Base-by-base conservation (phyloP, 2,888 invertebrate species). In the Hyppa rectilinea region DNA sequence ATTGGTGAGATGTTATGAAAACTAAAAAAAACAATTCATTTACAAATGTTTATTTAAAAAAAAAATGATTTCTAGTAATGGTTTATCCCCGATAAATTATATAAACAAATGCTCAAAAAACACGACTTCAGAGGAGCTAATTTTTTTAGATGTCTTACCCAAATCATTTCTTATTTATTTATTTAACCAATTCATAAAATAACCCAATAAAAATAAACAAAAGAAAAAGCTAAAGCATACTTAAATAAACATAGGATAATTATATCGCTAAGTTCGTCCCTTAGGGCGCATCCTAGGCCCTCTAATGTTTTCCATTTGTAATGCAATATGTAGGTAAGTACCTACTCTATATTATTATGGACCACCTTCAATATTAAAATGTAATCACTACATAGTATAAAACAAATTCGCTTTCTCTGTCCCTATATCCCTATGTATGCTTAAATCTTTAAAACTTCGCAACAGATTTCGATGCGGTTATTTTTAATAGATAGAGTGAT, bases 231-330 rank as follows among this genome's bases (percentile, higher is more conserved):
- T n/a, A n/a, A n/a, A n/a, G n/a, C n/a, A n/a, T n/a, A 56, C 17
- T 6, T 20, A 17, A 10, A 55, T 53, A 14, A 53, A n/a, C 14
- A 31, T 53, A 53, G 4, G 31, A 4, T 0, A 34, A 55, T 14
- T 36, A 17, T 36, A 1, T 56, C 23, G 17, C 36, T 26, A 36
- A 23, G 23, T 23, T 12, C 7, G 0, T 61, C 4, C 63, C 31
- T 29, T 49, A 20, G 14, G 63, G 20, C 34, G 9, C 7, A 38
- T 40, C 20, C 23, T 65, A 61, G 31, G 63, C 14, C 38, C 66
- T 47, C 29, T 60, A 29, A n/a, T 47, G n/a, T 60, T 65, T 29
- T 5, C 5, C 14, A 59, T 31, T 40, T 31, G 12, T 12, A 23
- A 9, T 40, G 20, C 3, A 23, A 34, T n/a, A n/a, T n/a, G n/a